Percentiles rank a stretch among this genome's conserved stretches.
These are phyloP conservation scores for Ephestia elutella DNA, from an alignment of 1,140 invertebrate genomes.

Conservation along the genomic window DNA sequence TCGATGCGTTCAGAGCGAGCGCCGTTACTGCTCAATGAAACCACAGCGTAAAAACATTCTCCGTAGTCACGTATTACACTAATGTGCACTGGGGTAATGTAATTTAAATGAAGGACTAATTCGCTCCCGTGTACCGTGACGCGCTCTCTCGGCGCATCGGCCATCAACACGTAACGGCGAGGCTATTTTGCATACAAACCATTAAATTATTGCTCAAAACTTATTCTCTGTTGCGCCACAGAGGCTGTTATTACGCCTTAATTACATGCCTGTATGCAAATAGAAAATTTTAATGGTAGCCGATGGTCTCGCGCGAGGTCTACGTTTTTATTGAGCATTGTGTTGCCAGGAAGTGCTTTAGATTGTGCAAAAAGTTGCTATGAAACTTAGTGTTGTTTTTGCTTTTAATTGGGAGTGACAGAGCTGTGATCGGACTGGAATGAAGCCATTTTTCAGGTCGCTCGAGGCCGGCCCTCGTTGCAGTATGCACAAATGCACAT, in stretches of 20 bases:
- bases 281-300: constrained; percentile 63
- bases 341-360: constrained; percentile 28
- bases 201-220: constrained; percentile 74
- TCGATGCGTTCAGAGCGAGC: constrained; percentile 42
- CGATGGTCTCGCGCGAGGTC: constrained; percentile 38
- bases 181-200: constrained; percentile 72
- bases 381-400: constrained; percentile 4
- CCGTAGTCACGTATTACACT: constrained; percentile 45
- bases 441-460: constrained; percentile 56
- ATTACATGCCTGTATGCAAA: constrained; percentile 70
- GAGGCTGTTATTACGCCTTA: constrained; percentile 68
- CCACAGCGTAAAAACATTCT: constrained; percentile 36
- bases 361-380: constrained; percentile 24
- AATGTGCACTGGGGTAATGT: constrained; percentile 54
- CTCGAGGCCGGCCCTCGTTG: constrained; percentile 21
- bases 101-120: constrained; percentile 71
- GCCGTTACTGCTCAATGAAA: constrained; percentile 42
- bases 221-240: constrained; percentile 72
- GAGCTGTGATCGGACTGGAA: constrained; percentile 19
- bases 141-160: constrained; percentile 55
- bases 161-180: constrained; percentile 69
- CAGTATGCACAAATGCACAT: constrained; percentile 41
- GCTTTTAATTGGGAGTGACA: constrained; percentile 10
- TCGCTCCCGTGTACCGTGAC: constrained; percentile 64
- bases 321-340: constrained; percentile 41